These are phyloP conservation scores for Araneus ventricosus DNA, from an alignment of 1,140 invertebrate species.

Conservation along the genomic window DNA sequence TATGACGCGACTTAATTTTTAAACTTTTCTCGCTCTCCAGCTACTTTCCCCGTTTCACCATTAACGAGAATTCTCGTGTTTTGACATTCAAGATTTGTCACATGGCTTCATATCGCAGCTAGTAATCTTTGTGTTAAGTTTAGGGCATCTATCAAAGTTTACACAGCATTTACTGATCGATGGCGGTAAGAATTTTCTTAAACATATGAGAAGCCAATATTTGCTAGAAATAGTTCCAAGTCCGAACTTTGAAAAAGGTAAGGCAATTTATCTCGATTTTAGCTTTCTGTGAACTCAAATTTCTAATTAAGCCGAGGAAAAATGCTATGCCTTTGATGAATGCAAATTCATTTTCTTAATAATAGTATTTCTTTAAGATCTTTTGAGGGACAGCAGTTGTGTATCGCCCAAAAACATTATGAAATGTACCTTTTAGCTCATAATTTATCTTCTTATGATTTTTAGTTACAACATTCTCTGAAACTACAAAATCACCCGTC, in stretches of 20 bases:
- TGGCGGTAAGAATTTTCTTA: background rate
- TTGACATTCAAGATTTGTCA: conserved; percentile 32
- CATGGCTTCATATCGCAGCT: conserved; percentile 1
- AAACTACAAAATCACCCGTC: no score
- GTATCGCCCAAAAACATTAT: no score
- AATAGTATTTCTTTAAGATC: no score
- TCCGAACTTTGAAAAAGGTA: background rate
- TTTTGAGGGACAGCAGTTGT: no score
- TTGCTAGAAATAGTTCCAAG: background rate
- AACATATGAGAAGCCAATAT: background rate
- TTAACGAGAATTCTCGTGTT: conserved; percentile 44
- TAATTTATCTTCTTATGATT: no score
- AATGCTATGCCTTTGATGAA: background rate
- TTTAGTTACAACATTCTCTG: no score
- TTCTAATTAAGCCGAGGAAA: background rate
- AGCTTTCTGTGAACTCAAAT: background rate
- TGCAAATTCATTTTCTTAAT: background rate
- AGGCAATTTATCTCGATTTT: background rate
- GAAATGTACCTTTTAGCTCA: no score
- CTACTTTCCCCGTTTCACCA: background rate
- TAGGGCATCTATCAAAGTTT: conserved; percentile 34
- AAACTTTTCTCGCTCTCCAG: conserved; percentile 1
- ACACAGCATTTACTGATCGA: background rate
- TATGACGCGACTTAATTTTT: conserved; percentile 41
- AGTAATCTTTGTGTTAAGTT: conserved; percentile 32